Conservation (phyloP, 2,797 vertebrate species). For the Nasua narica region DNA sequence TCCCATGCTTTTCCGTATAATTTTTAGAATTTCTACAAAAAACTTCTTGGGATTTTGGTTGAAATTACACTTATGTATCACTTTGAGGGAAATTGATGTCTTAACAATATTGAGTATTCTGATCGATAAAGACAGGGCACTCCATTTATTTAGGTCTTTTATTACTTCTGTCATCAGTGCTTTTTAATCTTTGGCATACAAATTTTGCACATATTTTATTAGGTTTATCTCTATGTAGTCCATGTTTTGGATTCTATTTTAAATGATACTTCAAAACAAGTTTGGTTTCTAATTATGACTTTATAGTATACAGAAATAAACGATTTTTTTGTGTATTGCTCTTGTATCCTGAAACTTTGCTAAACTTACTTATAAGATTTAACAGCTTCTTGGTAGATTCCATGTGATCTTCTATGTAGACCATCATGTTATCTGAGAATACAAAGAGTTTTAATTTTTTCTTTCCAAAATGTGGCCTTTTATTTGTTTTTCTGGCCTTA, state of each 20-base stretch:
- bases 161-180: background rate
- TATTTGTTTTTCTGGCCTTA: background rate
- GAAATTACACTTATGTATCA: background rate
- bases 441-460: background rate
- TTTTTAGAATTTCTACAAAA: slow-evolving; percentile 22
- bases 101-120: background rate
- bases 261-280: background rate
- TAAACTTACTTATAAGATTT: background rate
- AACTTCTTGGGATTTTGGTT: background rate
- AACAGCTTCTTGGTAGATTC: background rate
- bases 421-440: background rate
- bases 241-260: background rate
- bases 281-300: background rate
- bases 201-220: background rate
- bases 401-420: background rate
- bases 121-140: background rate
- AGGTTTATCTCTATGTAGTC: background rate
- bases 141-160: background rate
- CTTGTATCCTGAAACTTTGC: background rate
- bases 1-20: background rate
- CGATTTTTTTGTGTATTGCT: background rate
- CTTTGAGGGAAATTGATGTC: background rate
- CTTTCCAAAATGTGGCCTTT: background rate
- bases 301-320: background rate
- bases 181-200: background rate